These are phyloP conservation scores for Drosophila micromelanica DNA, from an alignment of 1,140 invertebrate genomes.

Conservation along the genomic window DNA sequence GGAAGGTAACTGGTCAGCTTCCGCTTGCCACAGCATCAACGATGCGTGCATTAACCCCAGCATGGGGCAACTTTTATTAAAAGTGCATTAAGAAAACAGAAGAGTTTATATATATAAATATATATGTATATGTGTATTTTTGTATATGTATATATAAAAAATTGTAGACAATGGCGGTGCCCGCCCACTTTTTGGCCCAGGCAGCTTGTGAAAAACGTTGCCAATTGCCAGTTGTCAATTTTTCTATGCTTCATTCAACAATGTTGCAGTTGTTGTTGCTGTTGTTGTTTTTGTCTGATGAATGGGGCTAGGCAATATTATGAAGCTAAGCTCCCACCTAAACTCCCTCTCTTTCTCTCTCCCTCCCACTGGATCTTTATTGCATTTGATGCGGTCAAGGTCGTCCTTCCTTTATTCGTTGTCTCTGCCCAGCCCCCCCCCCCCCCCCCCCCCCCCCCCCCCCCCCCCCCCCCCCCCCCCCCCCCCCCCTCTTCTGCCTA, in stretches of 20 bases:
- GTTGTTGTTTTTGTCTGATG: slow-evolving; percentile 42
- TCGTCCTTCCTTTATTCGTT: slow-evolving; percentile 45
- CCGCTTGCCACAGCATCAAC: slow-evolving; percentile 51
- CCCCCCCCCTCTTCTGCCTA: no score
- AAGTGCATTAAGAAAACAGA: slow-evolving; percentile 24
- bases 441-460: no score
- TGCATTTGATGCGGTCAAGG: slow-evolving; percentile 66
- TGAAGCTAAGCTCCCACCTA: neutral
- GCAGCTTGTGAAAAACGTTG: slow-evolving; percentile 52
- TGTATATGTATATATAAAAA: neutral
- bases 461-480: no score
- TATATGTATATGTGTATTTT: neutral
- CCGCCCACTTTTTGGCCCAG: slow-evolving; percentile 59
- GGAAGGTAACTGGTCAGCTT: slow-evolving; percentile 38
- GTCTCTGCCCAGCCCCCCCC: neutral
- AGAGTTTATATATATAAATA: neutral
- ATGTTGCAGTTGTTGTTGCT: no score
- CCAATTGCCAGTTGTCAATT: slow-evolving; percentile 22
- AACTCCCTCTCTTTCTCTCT: neutral
- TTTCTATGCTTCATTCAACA: no score
- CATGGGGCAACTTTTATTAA: slow-evolving; percentile 41
- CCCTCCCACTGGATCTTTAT: slow-evolving; percentile 5
- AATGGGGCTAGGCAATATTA: slow-evolving; percentile 36
- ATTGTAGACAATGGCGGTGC: slow-evolving; percentile 54
- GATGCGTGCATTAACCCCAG: slow-evolving; percentile 69